Conservation (phyloP, 2,113 vertebrate species). For the Sporophila hypoxantha region DNA sequence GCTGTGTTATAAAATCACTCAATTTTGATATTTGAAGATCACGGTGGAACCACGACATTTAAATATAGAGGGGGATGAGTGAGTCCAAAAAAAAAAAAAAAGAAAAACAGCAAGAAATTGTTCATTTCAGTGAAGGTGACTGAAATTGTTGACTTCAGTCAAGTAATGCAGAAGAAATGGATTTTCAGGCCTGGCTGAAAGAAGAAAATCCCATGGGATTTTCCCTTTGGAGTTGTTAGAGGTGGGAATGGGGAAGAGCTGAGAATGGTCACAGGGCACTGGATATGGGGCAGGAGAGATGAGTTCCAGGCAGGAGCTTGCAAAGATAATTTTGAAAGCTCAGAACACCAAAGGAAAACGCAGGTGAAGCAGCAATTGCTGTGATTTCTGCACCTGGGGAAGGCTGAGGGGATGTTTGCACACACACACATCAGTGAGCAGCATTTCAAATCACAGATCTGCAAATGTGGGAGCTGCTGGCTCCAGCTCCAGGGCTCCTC, state of each 20-base stretch:
- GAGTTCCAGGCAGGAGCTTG: neutral
- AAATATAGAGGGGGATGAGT: neutral
- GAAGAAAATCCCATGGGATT: neutral
- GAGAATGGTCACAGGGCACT: neutral
- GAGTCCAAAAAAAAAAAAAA: neutral
- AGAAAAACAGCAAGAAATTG: neutral
- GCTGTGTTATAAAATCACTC: neutral
- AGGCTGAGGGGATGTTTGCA: neutral
- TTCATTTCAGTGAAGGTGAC: neutral
- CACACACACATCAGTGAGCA: neutral
- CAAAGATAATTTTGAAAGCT: neutral
- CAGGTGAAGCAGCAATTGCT: neutral
- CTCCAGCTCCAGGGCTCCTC: neutral
- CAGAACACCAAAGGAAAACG: neutral
- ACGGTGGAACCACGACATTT: neutral
- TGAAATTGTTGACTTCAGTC: neutral
- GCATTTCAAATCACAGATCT: neutral
- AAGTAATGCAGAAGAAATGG: neutral
- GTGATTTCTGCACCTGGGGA: neutral
- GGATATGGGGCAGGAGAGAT: neutral
- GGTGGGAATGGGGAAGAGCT: neutral
- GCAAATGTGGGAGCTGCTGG: rapidly evolving
- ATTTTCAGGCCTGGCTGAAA: neutral
- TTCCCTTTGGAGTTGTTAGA: neutral
- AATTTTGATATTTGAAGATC: neutral